These are phyloP conservation scores for Meloidogyne hapla DNA, from an alignment of 1,140 invertebrate species.

Conservation along the genomic window DNA sequence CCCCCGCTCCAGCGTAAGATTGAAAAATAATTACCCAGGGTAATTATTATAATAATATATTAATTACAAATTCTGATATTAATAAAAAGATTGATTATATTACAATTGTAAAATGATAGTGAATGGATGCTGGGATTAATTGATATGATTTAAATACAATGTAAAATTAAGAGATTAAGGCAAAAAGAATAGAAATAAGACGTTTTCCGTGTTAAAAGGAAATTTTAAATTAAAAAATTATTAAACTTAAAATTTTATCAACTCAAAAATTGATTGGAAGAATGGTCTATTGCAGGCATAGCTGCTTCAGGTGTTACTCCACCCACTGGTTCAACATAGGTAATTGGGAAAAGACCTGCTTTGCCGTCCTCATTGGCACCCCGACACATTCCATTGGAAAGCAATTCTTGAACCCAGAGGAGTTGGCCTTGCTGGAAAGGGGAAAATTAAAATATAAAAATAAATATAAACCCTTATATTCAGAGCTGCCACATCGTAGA, in stretches of 20 bases:
- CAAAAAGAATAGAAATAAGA: not conserved
- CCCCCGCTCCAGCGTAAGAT: no score
- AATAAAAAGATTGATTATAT: no score
- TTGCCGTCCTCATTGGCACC: slow-evolving; percentile 41
- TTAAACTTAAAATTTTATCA: not conserved
- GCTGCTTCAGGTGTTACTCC: slow-evolving; percentile 6
- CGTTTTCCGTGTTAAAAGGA: not conserved
- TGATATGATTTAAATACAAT: slow-evolving; percentile 3
- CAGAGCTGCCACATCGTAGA: slow-evolving; percentile 51
- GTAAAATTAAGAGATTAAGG: slow-evolving; percentile 4
- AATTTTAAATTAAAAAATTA: slow-evolving; percentile 11
- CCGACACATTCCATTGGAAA: slow-evolving; percentile 47
- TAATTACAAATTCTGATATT: no score
- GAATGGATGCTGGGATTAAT: not conserved
- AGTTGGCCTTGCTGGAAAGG: slow-evolving; percentile 48
- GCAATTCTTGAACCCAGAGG: slow-evolving; percentile 42
- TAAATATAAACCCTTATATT: slow-evolving; percentile 35
- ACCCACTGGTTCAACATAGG: slow-evolving; percentile 31
- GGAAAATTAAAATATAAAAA: slow-evolving; percentile 25
- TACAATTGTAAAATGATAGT: not conserved
- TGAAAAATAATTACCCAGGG: no score
- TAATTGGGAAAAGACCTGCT: slow-evolving; percentile 46
- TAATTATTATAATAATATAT: no score
- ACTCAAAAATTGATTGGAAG: not conserved
- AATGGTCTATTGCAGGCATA: not conserved